A percentile compares a stretch with the other conserved stretches of the same genome.
phyloP scores from a whole-genome alignment of 2,888 invertebrate genomes.

The Lasioglossum marginatum region DNA sequence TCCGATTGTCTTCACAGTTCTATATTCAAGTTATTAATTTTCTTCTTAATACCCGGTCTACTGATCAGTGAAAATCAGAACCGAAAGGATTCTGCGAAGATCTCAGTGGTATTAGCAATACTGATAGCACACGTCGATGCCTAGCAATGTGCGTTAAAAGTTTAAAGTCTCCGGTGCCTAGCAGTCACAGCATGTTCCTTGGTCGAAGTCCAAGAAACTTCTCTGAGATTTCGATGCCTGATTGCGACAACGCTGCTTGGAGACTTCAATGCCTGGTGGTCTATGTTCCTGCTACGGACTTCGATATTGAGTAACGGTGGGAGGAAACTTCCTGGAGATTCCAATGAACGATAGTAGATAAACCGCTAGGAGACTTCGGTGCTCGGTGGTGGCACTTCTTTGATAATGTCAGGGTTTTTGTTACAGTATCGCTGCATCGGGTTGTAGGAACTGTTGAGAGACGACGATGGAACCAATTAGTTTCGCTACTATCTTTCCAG shows the following conservation, averaged over 20 bases:
- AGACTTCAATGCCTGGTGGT: background rate
- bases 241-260: background rate
- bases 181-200: background rate
- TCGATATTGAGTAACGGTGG: constrained; percentile 6
- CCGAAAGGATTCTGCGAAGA: background rate
- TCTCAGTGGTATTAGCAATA: background rate
- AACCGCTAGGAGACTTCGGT: background rate
- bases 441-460: background rate
- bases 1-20: background rate
- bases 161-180: constrained; percentile 2
- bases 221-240: background rate
- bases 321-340: constrained; percentile 6
- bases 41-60: background rate
- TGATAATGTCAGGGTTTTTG: constrained; percentile 1
- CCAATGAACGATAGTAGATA: background rate
- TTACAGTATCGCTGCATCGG: background rate
- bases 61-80: background rate
- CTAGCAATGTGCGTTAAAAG: background rate
- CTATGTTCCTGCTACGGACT: background rate
- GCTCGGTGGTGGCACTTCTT: background rate
- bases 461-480: background rate
- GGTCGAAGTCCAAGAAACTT: background rate
- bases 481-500: background rate
- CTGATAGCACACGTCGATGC: background rate
- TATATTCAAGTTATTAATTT: background rate